Base-by-base conservation (phyloP, 2,797 vertebrate genomes). In the Danio albolineatus region DNA sequence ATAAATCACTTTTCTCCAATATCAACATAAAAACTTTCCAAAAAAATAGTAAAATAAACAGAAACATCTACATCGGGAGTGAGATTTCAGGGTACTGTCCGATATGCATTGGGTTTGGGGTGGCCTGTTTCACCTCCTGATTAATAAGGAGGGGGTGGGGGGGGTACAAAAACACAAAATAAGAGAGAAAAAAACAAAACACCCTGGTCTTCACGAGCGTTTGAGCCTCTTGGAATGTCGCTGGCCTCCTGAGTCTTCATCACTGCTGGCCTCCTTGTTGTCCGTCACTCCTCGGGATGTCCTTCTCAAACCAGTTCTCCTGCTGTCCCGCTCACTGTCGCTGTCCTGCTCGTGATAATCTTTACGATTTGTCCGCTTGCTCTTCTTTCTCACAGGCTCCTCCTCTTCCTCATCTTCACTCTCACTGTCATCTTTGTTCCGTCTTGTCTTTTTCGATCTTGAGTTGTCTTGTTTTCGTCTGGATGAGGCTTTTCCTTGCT, bases 211-310 rank as follows among this genome's bases (percentile, higher is more conserved):
- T 93, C 86, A 94, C 0, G 82, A 93, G 83, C 89, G 93, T 88
- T 93, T 95, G 83, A 88, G 92, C 86, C 92, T 91, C 89, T 94
- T 95, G 93, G 94, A 95, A 95, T 93, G 93, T 92, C 91, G 93
- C 86, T 88, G 90, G 79, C 61, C 78, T 71, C 86, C 80, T 10
- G 80, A 84, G 41, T 92, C 92, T 61, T 96, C 94, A 6, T 88
- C 80, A 4, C 92, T 90, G 85, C 92, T 92, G n/a, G 74, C 86
- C 3, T 69, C 19, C 7, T 73, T 83, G 0, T 64, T 74, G 0
- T 85, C 48, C 1, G 51, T 78, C 78, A 76, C 80, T 9, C 72
- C 80, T 21, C 75, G 80, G 6, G 60, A 60, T 3, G 75, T 82
- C 73, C 86, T 85, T 73, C 83, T 89, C 16, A 83, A 87, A 57